Base-by-base conservation (phyloP, 2,797 vertebrate genomes). In the Enteromius argenteus region DNA sequence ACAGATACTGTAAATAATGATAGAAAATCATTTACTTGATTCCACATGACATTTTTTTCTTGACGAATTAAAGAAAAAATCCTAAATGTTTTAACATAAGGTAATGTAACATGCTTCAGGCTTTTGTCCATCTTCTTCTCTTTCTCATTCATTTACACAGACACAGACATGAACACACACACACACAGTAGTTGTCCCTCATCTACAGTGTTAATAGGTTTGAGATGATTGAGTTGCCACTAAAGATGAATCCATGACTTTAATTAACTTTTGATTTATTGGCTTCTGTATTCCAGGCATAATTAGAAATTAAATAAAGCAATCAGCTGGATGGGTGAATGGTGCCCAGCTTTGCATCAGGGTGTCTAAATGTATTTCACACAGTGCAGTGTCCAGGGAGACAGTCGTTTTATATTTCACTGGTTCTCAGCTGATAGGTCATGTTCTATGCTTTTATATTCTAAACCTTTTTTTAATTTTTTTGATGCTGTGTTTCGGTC, bases 241-340 rank as follows among this genome's bases (percentile, higher is more conserved):
- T 90, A 87, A 90, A 91, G 90, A 93, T 93, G 92, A 92, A 93
- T 94, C 91, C 91, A 78, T 87, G 76, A 79, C 83, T 89, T 88
- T 94, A 94, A 95, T 95, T 94, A 93, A 92, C 91, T 91, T 91
- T 91, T 92, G 92, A 94, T 94, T 93, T 90, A 94, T 92, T 86
- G 79, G 83, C 46, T 76, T 74, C 46, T 58, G 35, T 84, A 68
- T 53, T 64, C 80, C 42, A 80, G 56, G 75, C 85, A 72, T 83
- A 85, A 84, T 56, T 84, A 87, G 62, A 76, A 80, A 83, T 82
- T 42, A 69, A 88, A 81, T 81, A 79, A 60, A 80, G 76, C 68
- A 27, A 81, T 85, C 86, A 84, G 79, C 51, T 79, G 73, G 66
- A 81, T 67, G 44, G 67, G 83, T 79, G 79, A 84, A 42, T 84